Evolutionary conservation across 2,113 vertebrate genomes (phyloP).

Genomic region (Rhegmatorhina hoffmannsi): DNA sequence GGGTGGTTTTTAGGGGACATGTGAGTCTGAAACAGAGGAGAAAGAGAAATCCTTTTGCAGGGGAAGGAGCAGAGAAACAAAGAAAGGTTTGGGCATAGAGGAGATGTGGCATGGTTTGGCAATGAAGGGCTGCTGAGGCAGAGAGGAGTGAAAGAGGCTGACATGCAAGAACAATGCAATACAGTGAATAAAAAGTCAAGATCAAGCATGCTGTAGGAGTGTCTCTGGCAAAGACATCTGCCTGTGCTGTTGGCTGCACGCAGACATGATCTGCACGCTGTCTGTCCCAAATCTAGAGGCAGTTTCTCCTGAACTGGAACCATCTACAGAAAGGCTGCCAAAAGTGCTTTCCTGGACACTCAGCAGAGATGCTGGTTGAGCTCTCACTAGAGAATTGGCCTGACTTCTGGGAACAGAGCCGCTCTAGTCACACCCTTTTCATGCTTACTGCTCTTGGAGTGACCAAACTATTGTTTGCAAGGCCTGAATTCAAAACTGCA

Average conservation of each 20-base stretch:
- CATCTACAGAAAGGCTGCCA: constrained; percentile 10
- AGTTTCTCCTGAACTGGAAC: constrained; percentile 36
- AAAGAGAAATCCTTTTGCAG: not conserved
- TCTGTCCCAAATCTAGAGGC: not conserved
- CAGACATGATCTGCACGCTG: not conserved
- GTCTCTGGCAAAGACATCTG: not conserved
- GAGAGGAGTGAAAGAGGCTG: not conserved
- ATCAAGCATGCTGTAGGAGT: not conserved
- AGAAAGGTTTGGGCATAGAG: not conserved
- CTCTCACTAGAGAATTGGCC: constrained; percentile 4
- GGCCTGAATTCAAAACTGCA: not conserved
- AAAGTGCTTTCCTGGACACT: not conserved
- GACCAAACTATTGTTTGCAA: constrained; percentile 31
- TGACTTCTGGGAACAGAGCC: constrained; percentile 26
- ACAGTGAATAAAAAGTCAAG: not conserved
- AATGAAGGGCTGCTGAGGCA: not conserved
- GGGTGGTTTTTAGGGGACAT: not conserved
- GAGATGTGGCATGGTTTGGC: not conserved
- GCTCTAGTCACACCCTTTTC: constrained; percentile 9
- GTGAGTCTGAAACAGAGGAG: not conserved
- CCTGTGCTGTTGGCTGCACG: not conserved
- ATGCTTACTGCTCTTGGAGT: not conserved
- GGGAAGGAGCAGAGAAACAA: not conserved
- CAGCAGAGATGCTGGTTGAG: constrained; percentile 9
- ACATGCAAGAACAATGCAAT: not conserved